Base-by-base conservation (phyloP, 2,888 invertebrate species). In the Epirrhoe tristata region DNA sequence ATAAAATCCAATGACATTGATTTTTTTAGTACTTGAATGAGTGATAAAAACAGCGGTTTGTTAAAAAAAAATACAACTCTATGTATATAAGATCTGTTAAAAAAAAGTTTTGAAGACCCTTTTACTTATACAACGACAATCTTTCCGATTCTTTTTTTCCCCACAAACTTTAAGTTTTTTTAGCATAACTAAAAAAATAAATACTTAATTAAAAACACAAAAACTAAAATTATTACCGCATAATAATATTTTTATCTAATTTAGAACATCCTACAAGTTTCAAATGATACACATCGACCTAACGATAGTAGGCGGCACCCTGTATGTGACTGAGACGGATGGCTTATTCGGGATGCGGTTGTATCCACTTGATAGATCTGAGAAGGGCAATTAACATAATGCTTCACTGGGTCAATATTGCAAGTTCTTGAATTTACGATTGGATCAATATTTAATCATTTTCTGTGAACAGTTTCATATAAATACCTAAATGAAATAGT, bases 241-340 rank as follows among this genome's bases (percentile, higher is more conserved):
- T 24, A 24, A 2, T 24, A 24, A 24, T 24, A 24, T 24, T 24
- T 43, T 43, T 10, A 43, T 8, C 48, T 48, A 48, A 48, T 48
- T 48, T 48, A 14, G 16, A 48, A 14, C 48, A 48, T 7, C 48
- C 48, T 48, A 16, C 16, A 48, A 48, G 58, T 12, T 43, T 3
- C 46, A 31, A 58, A 58, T 36, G 54, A 16, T 34, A 31, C 48
- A 48, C 48, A 48, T 48, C 48, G 12, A 6, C 48, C 16, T 48
- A 48, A 48, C 48, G 48, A 48, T 48, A 48, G 48, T 14, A 48
- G 48, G 48, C 48, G 48, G 48, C 48, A 10, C 43, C 6, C 48
- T 48, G 48, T 48, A 12, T 12, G 48, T 48, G 48, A 48, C 48
- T 14, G 14, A 16, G 48, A 48, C 48, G 48, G 48, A 48, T 48